Conservation (phyloP, 1,140 invertebrate species). For the Apis florea region DNA sequence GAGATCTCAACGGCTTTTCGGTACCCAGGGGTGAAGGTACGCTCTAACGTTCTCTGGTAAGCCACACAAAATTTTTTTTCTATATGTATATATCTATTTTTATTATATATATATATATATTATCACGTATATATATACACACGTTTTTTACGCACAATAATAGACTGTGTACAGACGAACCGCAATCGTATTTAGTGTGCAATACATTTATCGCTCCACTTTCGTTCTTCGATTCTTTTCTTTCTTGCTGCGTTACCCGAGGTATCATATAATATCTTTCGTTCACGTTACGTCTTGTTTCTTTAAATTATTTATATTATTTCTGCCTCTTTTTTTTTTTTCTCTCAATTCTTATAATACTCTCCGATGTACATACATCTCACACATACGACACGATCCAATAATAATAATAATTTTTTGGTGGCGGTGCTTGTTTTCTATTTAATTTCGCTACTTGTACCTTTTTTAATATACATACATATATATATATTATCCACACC, state of each 20-base stretch:
- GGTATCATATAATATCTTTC: conserved; percentile 23
- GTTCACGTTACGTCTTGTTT: neutral
- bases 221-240: conserved; percentile 28
- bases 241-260: conserved; percentile 7
- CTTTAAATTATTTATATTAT: conserved; percentile 21
- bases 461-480: conserved; percentile 2
- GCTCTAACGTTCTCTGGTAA: conserved; percentile 72
- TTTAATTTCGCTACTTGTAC: conserved; percentile 51
- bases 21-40: conserved; percentile 76
- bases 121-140: conserved; percentile 9
- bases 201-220: conserved; percentile 59
- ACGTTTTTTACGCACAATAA: conserved; percentile 21
- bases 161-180: conserved; percentile 24
- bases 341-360: neutral
- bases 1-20: conserved; percentile 71
- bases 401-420: conserved; percentile 33
- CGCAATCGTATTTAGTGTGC: conserved; percentile 74
- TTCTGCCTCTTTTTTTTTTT: conserved; percentile 8
- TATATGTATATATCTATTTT: conserved; percentile 13
- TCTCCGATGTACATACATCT: conserved; percentile 32
- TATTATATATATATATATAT: conserved; percentile 7
- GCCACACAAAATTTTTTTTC: conserved; percentile 65
- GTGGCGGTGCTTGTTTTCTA: conserved; percentile 50
- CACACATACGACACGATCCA: conserved; percentile 31
- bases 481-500: neutral